Base-by-base conservation (phyloP, 30 jellyfish, hydroid and myxozoan genomes). In the Clytia hemisphaerica region DNA sequence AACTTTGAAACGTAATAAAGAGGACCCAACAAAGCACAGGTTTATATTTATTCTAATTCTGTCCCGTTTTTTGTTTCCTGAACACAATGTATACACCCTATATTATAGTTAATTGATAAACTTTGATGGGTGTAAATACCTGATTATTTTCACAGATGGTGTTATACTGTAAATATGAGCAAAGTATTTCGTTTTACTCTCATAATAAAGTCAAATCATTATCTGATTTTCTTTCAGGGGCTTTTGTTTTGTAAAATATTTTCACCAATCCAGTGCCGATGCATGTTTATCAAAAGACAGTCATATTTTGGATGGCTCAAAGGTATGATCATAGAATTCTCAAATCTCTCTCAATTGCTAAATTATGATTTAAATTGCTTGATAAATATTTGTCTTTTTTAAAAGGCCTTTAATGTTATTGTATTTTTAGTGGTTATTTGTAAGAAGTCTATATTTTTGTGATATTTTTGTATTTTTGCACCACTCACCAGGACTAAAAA, bases 221-320 rank as follows among this genome's bases (percentile, higher is more conserved):
- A n/a, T 34, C 60, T 60, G 16, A n/a, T 49, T 36, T 31, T 6
- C 14, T 21, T 7, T 19, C 58, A 79, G 96, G 69, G 96, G 96
- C 4, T 87, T 87, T 80, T 92, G 92, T 1, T 87, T 87, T 49
- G 90, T 87, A 18, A 79, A 73, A 31, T 87, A 78, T 75, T 37
- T 38, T 33, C 79, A 76, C 15, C 81, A 66, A 44, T 77, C 83
- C 19, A 62, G 76, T 73, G 96, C 94, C 24, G 84, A 87, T 9
- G 73, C 38, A 63, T 94, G 79, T 30, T 61, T 53, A 19, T 16
- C 75, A 18, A 46, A 67, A 53, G 93, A 82, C 22, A 93, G 93
- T 16, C 97, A 88, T 80, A 75, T 71, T 14, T 28, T 88, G 38
- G 97, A 88, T 88, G 97, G 97, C 22, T 80, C 82, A 59, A 79